A percentile compares a stretch with the other conserved stretches of the same genome.
phyloP scores from a whole-genome alignment of 2,888 invertebrate species.

The Plagodis dolabraria region DNA sequence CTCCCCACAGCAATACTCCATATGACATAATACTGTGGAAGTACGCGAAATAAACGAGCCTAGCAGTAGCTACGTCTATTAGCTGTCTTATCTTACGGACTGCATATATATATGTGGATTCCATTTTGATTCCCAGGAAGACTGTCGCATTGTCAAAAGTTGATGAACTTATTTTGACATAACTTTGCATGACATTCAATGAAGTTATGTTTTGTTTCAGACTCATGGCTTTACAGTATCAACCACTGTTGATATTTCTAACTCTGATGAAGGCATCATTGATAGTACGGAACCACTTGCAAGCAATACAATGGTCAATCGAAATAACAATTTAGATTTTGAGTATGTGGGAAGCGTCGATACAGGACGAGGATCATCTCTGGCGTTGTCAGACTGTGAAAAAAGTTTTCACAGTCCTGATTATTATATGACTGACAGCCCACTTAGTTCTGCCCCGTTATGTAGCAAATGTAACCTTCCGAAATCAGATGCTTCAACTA shows the following conservation, averaged over 20 bases:
- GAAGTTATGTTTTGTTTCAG: background rate
- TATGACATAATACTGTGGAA: too few relatives aligned
- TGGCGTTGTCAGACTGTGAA: slow-evolving; percentile 66
- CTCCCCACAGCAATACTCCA: too few relatives aligned
- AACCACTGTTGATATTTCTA: background rate
- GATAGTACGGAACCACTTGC: slow-evolving; percentile 1
- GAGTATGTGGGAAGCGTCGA: slow-evolving; percentile 56
- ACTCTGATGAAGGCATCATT: background rate
- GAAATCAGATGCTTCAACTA: slow-evolving; percentile 24
- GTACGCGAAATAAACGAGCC: too few relatives aligned
- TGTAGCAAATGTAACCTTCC: slow-evolving; percentile 30
- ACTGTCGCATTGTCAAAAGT: too few relatives aligned
- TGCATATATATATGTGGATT: too few relatives aligned
- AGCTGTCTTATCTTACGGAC: too few relatives aligned
- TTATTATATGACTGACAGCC: slow-evolving; percentile 52
- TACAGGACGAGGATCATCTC: slow-evolving; percentile 74
- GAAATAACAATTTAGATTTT: slow-evolving; percentile 13
- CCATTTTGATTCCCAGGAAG: too few relatives aligned
- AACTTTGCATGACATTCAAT: background rate
- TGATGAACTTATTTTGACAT: too few relatives aligned
- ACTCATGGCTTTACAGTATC: too few relatives aligned
- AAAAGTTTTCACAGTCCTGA: slow-evolving; percentile 68
- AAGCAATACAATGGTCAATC: background rate
- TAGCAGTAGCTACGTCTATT: too few relatives aligned
- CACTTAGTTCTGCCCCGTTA: slow-evolving; percentile 41